Percentiles rank a stretch among this genome's conserved stretches.
Evolutionary conservation across 2,113 vertebrate species (phyloP).

Genomic region (Chauna torquata): DNA sequence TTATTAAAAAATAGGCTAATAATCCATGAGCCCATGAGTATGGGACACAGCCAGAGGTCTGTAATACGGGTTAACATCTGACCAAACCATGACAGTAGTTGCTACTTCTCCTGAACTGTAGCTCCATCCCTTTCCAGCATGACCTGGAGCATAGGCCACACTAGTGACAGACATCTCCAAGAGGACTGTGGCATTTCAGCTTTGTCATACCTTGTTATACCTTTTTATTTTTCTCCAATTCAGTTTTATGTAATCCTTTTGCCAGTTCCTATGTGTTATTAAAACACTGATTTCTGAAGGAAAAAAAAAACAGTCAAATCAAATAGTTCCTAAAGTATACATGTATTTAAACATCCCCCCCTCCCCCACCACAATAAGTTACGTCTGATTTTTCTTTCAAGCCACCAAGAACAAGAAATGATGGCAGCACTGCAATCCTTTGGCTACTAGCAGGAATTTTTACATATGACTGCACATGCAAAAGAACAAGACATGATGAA

Average conservation of each 20-base stretch:
- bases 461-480: neutral
- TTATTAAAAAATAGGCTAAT: neutral
- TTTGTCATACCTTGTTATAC: neutral
- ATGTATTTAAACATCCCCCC: neutral
- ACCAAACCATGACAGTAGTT: constrained; percentile 35
- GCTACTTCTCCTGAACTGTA: neutral
- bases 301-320: neutral
- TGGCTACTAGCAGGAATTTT: neutral
- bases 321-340: neutral
- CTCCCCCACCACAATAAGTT: neutral
- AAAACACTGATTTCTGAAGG: neutral
- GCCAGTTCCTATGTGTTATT: neutral
- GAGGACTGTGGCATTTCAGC: neutral
- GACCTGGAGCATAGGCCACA: neutral
- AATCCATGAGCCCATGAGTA: neutral
- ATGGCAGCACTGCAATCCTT: neutral
- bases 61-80: constrained; percentile 27
- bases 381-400: neutral
- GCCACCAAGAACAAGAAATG: neutral
- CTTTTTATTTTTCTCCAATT: neutral
- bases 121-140: neutral
- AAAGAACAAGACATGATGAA: neutral
- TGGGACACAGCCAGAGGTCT: neutral
- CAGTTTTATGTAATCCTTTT: neutral
- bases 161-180: neutral